Percentiles rank a stretch among this genome's conserved stretches.
Evolutionary conservation across 2,797 vertebrate genomes (phyloP).

Genomic region (Menidia menidia): DNA sequence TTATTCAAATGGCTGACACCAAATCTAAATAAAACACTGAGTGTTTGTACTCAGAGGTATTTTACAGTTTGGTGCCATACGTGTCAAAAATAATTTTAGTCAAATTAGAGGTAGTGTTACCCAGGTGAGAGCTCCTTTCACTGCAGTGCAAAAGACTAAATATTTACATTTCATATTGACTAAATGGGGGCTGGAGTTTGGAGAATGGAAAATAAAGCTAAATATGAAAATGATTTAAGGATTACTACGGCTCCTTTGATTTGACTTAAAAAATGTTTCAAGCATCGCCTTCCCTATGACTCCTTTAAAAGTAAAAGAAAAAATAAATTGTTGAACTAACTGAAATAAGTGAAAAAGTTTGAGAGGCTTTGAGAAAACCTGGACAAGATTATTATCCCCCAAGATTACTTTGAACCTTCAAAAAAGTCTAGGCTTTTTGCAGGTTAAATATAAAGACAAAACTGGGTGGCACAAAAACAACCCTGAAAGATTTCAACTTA

Average conservation of each 20-base stretch:
- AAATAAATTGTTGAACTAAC: too few relatives aligned
- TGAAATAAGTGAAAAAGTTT: neutral
- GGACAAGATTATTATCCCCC: neutral
- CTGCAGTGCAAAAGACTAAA: slow-evolving; percentile 26
- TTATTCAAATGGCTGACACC: slow-evolving; percentile 49
- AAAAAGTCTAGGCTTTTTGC: too few relatives aligned
- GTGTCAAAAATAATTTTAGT: slow-evolving; percentile 34
- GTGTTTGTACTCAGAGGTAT: slow-evolving; percentile 36
- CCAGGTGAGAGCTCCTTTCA: slow-evolving; percentile 5
- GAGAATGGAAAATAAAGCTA: slow-evolving; percentile 2
- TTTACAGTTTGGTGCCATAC: slow-evolving; percentile 36
- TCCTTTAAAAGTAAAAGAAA: too few relatives aligned
- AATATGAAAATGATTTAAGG: neutral
- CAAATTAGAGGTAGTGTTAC: slow-evolving; percentile 42
- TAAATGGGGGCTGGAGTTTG: neutral
- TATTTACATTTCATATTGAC: slow-evolving; percentile 22
- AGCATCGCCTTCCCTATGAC: too few relatives aligned
- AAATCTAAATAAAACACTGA: slow-evolving; percentile 35
- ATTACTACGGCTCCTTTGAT: too few relatives aligned
- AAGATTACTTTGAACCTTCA: neutral
- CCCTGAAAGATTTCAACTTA: too few relatives aligned
- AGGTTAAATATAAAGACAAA: too few relatives aligned
- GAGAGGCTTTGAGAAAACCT: neutral
- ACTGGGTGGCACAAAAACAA: too few relatives aligned
- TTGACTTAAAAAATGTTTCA: too few relatives aligned